Base-by-base conservation (phyloP, 2,113 vertebrate species). In the Argyrosomus japonicus region DNA sequence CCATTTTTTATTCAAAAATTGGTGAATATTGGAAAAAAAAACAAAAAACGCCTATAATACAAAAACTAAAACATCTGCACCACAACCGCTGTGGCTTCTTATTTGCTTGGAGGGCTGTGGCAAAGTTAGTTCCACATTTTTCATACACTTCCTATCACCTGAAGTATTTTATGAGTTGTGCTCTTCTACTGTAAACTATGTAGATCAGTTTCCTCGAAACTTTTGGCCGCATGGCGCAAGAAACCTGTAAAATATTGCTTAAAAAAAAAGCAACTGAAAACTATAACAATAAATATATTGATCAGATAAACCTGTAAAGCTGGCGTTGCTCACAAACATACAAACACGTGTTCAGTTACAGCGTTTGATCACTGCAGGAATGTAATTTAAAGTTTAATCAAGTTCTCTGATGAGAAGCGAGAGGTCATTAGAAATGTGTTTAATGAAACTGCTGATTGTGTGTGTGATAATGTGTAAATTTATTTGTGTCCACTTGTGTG, bases 311-410 rank as follows among this genome's bases (percentile, higher is more conserved):
- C 36, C 36, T 8, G 36, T 40, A 40, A 40, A 40, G 36, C 36
- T 8, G 36, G 1, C 8, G 7, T 40, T 6, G 36, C 36, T 9
- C 8, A 40, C 36, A 8, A 60, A 54, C 12, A 56, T 43, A 40
- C 32, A 5, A 56, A 53, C 64, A 64, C 27, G 25, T 75, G 3
- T 40, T 8, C n/a, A 32, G 40, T 7, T 27, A 36, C 12, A 43
- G 18, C 47, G n/a, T 77, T 68, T 50, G 43, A 62, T 73, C n/a
- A 29, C 57, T 15, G 25, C 17, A 2, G 47, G 67, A 75, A 83
- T 75, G 77, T 64, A 77, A 88, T 88, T 89, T 83, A 78, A 88
- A 90, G 71, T 91, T 84, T 80, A 89, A 91, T 89, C 77, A 77
- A 84, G 61, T 72, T 72, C 77, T 85, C 45, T 87, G 85, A 86